A percentile compares a stretch with the other conserved stretches of the same genome.
These are phyloP conservation scores for Mycetomoellerius zeteki DNA, from an alignment of 1,140 invertebrate species.

Conservation along the genomic window DNA sequence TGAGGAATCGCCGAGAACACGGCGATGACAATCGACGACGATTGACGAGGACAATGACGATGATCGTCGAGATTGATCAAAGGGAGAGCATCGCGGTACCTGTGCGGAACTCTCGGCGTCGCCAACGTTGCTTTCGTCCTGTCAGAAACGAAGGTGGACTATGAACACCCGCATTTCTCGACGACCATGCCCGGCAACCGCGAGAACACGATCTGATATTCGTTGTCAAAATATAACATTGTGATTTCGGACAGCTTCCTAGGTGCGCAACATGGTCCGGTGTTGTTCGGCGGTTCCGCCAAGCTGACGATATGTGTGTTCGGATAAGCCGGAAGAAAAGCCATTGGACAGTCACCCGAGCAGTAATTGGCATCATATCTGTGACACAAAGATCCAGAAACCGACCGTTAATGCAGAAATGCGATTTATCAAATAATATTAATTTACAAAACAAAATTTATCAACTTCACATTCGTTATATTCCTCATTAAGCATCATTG, in stretches of 20 bases:
- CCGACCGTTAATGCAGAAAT: slow-evolving; percentile 29
- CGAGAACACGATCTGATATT: slow-evolving; percentile 95
- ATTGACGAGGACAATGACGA: slow-evolving; percentile 20
- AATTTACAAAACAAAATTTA: neutral
- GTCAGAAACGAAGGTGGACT: slow-evolving; percentile 82
- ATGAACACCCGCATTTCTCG: slow-evolving; percentile 96
- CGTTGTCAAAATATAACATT: slow-evolving; percentile 97
- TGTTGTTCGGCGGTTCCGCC: slow-evolving; percentile 90
- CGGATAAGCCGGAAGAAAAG: slow-evolving; percentile 95
- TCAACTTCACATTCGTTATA: neutral
- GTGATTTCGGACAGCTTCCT: slow-evolving; percentile 95
- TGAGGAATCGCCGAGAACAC: slow-evolving; percentile 66
- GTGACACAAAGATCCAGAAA: slow-evolving; percentile 64
- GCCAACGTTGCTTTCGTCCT: slow-evolving; percentile 26
- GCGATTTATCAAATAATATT: neutral
- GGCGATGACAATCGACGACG: slow-evolving; percentile 52
- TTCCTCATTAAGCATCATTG: neutral
- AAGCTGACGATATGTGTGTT: slow-evolving; percentile 96
- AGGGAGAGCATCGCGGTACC: slow-evolving; percentile 9
- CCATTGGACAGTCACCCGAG: slow-evolving; percentile 96
- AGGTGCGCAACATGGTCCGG: slow-evolving; percentile 96
- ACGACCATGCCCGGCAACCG: slow-evolving; percentile 97
- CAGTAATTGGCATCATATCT: slow-evolving; percentile 98
- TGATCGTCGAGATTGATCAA: slow-evolving; percentile 31
- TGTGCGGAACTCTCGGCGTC: slow-evolving; percentile 6